Evolutionary conservation across 2,797 vertebrate species (phyloP).

Genomic region (Serranus cabrilla): DNA sequence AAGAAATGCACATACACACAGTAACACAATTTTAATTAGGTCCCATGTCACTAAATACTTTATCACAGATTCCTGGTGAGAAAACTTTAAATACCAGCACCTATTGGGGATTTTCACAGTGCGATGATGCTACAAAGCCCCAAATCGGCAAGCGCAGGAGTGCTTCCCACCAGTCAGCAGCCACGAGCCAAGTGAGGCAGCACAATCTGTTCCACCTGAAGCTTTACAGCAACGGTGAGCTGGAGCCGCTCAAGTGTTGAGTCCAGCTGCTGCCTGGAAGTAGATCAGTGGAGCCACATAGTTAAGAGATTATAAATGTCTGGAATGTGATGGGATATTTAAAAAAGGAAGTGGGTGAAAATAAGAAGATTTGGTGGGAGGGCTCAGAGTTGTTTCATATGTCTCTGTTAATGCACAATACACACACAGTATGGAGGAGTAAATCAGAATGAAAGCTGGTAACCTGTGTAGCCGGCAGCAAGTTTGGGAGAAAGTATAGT

Average conservation of each 20-base stretch:
- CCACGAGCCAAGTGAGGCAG: slow-evolving; percentile 16
- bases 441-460: slow-evolving; percentile 19
- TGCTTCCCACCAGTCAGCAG: slow-evolving; percentile 14
- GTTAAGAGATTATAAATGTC: slow-evolving; percentile 22
- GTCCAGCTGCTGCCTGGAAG: slow-evolving; percentile 29
- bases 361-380: slow-evolving; percentile 18
- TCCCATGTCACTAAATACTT: not conserved
- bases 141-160: not conserved
- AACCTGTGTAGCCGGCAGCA: slow-evolving; percentile 17
- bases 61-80: not conserved
- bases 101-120: not conserved
- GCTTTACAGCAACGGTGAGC: slow-evolving; percentile 31
- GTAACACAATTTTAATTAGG: slow-evolving; percentile 3
- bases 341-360: not conserved
- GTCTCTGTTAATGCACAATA: not conserved
- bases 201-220: slow-evolving; percentile 25
- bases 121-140: slow-evolving; percentile 10
- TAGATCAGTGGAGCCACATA: slow-evolving; percentile 18
- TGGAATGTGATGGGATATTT: slow-evolving; percentile 5
- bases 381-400: not conserved
- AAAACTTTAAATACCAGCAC: slow-evolving; percentile 2
- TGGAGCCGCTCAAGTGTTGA: slow-evolving; percentile 22
- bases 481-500: not conserved
- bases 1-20: not conserved
- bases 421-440: not conserved